These are phyloP conservation scores for Chrysochloris asiatica DNA, from an alignment of 2,113 vertebrate genomes.

Conservation along the genomic window DNA sequence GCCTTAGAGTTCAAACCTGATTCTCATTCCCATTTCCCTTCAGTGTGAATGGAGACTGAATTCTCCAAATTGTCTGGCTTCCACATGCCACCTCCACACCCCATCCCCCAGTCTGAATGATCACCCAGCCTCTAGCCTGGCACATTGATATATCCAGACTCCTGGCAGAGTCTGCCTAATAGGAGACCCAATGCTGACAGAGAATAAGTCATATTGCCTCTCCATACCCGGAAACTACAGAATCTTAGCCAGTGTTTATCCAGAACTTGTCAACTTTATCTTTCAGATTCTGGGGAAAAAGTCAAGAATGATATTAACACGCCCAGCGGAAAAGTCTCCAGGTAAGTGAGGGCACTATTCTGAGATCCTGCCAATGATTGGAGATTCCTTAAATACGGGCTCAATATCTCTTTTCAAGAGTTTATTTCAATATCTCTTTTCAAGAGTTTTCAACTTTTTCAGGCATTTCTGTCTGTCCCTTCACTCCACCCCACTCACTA, in stretches of 20 bases:
- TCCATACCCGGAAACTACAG: background rate
- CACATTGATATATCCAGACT: slow-evolving; percentile 55
- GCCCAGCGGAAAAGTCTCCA: background rate
- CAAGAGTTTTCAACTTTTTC: background rate
- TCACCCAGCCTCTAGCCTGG: slow-evolving; percentile 33
- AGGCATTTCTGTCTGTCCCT: background rate
- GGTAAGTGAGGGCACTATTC: background rate
- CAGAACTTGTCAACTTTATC: slow-evolving; percentile 49
- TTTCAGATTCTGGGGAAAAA: slow-evolving; percentile 50
- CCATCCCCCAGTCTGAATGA: slow-evolving; percentile 54
- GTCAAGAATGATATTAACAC: background rate
- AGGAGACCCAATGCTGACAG: background rate
- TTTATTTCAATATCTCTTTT: background rate
- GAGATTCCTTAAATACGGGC: background rate
- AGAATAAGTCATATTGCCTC: slow-evolving; percentile 54
- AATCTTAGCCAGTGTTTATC: slow-evolving; percentile 37
- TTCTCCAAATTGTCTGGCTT: background rate
- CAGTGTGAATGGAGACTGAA: background rate
- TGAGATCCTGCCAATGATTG: background rate
- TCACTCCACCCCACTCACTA: too few species aligned
- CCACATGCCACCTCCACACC: background rate
- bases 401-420: background rate
- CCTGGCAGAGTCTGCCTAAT: slow-evolving; percentile 32
- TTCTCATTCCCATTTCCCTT: background rate
- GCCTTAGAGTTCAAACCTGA: background rate